phyloP scores from a whole-genome alignment of 2,113 vertebrate genomes.

The Hystrix brachyura region DNA sequence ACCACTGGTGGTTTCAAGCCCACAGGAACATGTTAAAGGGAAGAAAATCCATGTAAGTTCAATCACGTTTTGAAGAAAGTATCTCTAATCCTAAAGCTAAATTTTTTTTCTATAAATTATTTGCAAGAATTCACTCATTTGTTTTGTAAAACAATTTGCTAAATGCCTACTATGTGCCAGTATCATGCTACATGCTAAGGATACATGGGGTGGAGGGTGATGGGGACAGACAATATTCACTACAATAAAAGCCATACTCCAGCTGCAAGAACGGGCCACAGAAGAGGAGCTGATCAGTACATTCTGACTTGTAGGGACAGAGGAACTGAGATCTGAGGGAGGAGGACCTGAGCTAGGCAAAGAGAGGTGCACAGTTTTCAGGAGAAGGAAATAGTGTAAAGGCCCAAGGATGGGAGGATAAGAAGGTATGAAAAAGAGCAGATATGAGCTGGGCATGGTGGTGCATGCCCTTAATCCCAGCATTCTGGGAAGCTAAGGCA shows the following conservation, averaged over 20 bases:
- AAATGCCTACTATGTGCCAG: not conserved
- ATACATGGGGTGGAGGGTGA: accelerated
- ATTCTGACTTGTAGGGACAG: not conserved
- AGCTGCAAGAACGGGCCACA: not conserved
- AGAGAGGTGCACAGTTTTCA: not conserved
- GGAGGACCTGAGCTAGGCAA: not conserved
- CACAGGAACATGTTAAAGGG: not conserved
- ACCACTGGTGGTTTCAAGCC: not conserved
- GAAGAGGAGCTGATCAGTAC: not conserved
- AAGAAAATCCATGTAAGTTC: not conserved
- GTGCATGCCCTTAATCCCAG: not conserved
- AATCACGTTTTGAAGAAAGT: not conserved
- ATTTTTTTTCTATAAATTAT: not conserved
- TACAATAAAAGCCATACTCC: not conserved
- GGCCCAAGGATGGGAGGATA: not conserved
- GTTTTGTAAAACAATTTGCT: not conserved
- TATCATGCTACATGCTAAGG: not conserved
- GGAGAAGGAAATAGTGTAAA: not conserved
- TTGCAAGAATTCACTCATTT: constrained; percentile 12
- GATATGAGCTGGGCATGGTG: not conserved
- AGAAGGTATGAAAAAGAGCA: not conserved
- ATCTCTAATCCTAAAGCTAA: not conserved
- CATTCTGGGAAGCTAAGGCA: not conserved
- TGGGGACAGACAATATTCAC: not conserved
- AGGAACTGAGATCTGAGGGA: not conserved